Evolutionary conservation across 2,113 vertebrate genomes (phyloP), one percentile per base, ranked within the genome.

Genomic region (Amblyopsis rosae): DNA sequence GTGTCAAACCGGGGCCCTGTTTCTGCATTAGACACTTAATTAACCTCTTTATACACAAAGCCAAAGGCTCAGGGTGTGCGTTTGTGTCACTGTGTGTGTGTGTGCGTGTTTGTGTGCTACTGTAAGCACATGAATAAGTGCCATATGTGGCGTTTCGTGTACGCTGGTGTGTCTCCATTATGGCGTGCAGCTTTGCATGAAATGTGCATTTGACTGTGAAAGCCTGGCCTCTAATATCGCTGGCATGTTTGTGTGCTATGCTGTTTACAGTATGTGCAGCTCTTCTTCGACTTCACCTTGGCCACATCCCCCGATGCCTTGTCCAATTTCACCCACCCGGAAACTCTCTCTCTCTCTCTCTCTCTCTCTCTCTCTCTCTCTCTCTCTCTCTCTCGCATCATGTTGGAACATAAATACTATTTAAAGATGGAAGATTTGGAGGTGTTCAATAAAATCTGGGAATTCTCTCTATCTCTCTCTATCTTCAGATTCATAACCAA

Each of bases 21-120:
- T 55, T 57, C 80, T 82, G 70, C 67, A 88, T 88, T 86, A 86
- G 80, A 89, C 83, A 88, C 83, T 87, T 90, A 86, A 89, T 92
- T 91, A 90, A 91, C 87, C 87, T 89, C 72, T 65, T 80, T 81
- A 84, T 77, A 76, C 50, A 4, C 70, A 66, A 59, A 82, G 77
- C 56, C 72, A 80, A 79, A 78, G 51, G 67, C 67, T 51, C 46
- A 51, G n/a, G 17, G 46, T 19, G 13, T 9, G 33, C 2, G 26
- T 26, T 26, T n/a, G 8, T 26, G 54, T 17, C 19, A 17, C 6
- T 16, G 58, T 46, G 41, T 35, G 12, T 70, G 56, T 62, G 66
- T 59, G 59, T 71, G 41, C 66, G 69, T 75, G 66, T 70, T 77
- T 82, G 79, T 51, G 67, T 70, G 32, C 0, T 70, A 77, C 46